Conservation (phyloP, 2,888 invertebrate genomes). For the Oxyteleia sp. region DNA sequence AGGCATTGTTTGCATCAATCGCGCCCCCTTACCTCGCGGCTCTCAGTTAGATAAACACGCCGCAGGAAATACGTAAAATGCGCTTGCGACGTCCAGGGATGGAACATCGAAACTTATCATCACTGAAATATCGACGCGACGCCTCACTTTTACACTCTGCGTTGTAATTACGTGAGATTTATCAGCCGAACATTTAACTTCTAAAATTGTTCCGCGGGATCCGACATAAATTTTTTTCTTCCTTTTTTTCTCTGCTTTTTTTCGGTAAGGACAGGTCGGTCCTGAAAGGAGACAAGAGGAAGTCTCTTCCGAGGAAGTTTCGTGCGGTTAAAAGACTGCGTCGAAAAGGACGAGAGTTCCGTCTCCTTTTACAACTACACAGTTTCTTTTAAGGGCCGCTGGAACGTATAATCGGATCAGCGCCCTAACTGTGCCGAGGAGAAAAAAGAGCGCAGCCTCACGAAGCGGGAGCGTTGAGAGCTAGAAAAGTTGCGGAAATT, state of each 20-base stretch:
- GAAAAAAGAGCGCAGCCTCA: slow-evolving; percentile 52
- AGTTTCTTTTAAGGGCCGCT: slow-evolving; percentile 67
- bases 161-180: slow-evolving; percentile 9
- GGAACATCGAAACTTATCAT: not conserved
- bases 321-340: slow-evolving; percentile 66
- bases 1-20: slow-evolving; percentile 64
- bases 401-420: slow-evolving; percentile 79
- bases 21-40: slow-evolving; percentile 27
- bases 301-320: slow-evolving; percentile 46
- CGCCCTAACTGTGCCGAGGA: slow-evolving; percentile 67
- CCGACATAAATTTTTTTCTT: slow-evolving; percentile 24
- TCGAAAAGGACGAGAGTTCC: slow-evolving; percentile 49
- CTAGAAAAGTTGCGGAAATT: slow-evolving; percentile 83
- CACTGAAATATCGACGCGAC: not conserved
- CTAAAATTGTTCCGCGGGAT: not conserved
- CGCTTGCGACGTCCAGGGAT: too few species aligned
- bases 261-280: not conserved
- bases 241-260: too few species aligned
- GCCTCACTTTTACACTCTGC: not conserved
- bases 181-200: not conserved
- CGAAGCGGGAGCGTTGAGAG: slow-evolving; percentile 53
- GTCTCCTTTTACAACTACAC: slow-evolving; percentile 70
- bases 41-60: slow-evolving; percentile 20
- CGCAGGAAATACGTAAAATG: slow-evolving; percentile 10
- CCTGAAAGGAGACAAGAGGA: slow-evolving; percentile 26